Percentiles rank a stretch among this genome's conserved stretches.
Evolutionary conservation across 2,888 invertebrate species (phyloP).

Genomic region (Scelioninae gen. 2): DNA sequence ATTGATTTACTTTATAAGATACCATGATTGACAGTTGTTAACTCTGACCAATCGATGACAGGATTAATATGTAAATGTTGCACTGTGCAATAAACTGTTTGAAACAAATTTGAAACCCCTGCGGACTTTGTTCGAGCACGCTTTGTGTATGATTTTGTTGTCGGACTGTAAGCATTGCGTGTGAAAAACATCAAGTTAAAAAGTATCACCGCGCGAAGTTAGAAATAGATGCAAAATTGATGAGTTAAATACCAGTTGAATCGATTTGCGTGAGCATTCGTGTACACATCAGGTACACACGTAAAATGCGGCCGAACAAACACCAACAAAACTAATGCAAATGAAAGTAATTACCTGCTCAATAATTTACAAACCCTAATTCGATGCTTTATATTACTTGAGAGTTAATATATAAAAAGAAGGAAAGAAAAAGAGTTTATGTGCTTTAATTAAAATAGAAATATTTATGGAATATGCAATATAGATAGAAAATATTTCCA

Average conservation of each 20-base stretch:
- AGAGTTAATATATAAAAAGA: too few species aligned
- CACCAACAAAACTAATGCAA: slow-evolving; percentile 5
- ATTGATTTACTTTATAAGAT: too few species aligned
- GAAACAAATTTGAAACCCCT: background rate
- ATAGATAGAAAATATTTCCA: too few species aligned
- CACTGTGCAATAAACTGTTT: background rate
- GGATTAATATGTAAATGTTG: background rate
- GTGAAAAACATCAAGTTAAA: slow-evolving; percentile 14
- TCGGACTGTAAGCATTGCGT: slow-evolving; percentile 12
- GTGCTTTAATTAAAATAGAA: too few species aligned
- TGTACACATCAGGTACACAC: slow-evolving; percentile 23
- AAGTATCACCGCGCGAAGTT: slow-evolving; percentile 23
- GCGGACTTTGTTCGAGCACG: background rate
- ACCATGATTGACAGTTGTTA: too few species aligned
- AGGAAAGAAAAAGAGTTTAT: too few species aligned
- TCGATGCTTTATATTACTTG: too few species aligned
- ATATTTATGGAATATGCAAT: too few species aligned
- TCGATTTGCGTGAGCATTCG: slow-evolving; percentile 27
- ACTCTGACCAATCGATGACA: too few species aligned
- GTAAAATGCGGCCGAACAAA: slow-evolving; percentile 23
- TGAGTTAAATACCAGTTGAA: slow-evolving; percentile 30
- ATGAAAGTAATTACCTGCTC: too few species aligned
- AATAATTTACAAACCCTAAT: too few species aligned
- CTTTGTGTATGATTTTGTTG: slow-evolving; percentile 2
- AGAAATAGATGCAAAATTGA: slow-evolving; percentile 41